Evolutionary conservation across 2,888 invertebrate genomes (phyloP).

Genomic region (Stramonita haemastoma): DNA sequence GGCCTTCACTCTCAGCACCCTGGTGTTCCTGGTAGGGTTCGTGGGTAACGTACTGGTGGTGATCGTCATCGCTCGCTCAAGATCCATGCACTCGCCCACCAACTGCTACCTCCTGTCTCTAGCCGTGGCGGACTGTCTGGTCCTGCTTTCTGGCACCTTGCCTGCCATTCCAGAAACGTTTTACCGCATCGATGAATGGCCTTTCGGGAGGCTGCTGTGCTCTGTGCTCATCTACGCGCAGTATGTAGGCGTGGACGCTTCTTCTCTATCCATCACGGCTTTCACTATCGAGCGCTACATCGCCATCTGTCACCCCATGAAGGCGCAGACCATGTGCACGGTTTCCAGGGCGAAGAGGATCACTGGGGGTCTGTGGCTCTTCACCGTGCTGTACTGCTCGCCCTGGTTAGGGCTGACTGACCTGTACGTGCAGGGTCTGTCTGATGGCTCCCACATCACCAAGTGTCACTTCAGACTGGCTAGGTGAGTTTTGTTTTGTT

Average conservation of each 20-base stretch:
- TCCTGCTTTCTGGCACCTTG: slow-evolving; percentile 80
- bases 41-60: slow-evolving; percentile 81
- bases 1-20: slow-evolving; percentile 80
- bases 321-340: slow-evolving; percentile 81
- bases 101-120: slow-evolving; percentile 83
- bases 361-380: slow-evolving; percentile 81
- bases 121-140: slow-evolving; percentile 82
- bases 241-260: slow-evolving; percentile 82
- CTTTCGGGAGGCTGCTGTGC: slow-evolving; percentile 80
- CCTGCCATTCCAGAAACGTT: slow-evolving; percentile 79
- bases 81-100: slow-evolving; percentile 81
- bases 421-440: slow-evolving; percentile 73
- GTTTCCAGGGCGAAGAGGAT: slow-evolving; percentile 81
- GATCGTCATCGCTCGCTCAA: slow-evolving; percentile 78
- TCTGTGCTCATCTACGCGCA: slow-evolving; percentile 80
- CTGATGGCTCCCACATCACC: slow-evolving; percentile 72
- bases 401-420: slow-evolving; percentile 82
- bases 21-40: slow-evolving; percentile 80
- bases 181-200: slow-evolving; percentile 79
- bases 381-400: slow-evolving; percentile 81
- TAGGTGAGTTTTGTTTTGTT: slow-evolving; percentile 43
- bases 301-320: slow-evolving; percentile 83
- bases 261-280: slow-evolving; percentile 82
- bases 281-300: slow-evolving; percentile 84
- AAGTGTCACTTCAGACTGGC: slow-evolving; percentile 79